phyloP scores from a whole-genome alignment of 2,113 vertebrate species.

The Zapus hudsonius region DNA sequence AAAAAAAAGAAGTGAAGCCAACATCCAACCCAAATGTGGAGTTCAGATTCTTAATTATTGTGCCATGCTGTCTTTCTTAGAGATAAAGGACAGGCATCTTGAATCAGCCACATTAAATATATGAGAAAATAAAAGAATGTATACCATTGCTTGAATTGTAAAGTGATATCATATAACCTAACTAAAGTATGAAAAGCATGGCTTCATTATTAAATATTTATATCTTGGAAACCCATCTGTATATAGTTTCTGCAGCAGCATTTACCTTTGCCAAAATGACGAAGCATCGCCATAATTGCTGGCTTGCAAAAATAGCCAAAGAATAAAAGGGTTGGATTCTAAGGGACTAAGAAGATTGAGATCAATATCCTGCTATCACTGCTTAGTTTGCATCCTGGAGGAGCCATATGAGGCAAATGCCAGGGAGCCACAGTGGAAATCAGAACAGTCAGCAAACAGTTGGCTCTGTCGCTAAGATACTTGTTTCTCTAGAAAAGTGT shows the following conservation, averaged over 20 bases:
- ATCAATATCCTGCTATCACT: slow-evolving; percentile 34
- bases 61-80: not conserved
- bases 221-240: not conserved
- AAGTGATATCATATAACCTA: slow-evolving; percentile 29
- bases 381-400: slow-evolving; percentile 48
- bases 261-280: slow-evolving; percentile 43
- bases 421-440: slow-evolving; percentile 18
- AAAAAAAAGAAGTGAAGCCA: not conserved
- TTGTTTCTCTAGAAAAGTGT: slow-evolving; percentile 61
- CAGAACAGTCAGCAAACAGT: slow-evolving; percentile 12
- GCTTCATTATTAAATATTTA: slow-evolving; percentile 23
- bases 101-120: not conserved
- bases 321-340: not conserved
- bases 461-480: slow-evolving; percentile 50
- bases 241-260: not conserved
- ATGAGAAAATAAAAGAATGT: slow-evolving; percentile 18
- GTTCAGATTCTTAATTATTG: not conserved
- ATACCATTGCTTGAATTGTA: not conserved
- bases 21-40: not conserved
- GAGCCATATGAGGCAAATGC: slow-evolving; percentile 52
- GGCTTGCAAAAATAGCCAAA: slow-evolving; percentile 40
- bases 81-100: not conserved
- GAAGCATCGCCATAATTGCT: slow-evolving; percentile 9
- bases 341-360: slow-evolving; percentile 5
- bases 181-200: slow-evolving; percentile 22